phyloP scores from a whole-genome alignment of 2,888 invertebrate genomes.

The Axea sp. region DNA sequence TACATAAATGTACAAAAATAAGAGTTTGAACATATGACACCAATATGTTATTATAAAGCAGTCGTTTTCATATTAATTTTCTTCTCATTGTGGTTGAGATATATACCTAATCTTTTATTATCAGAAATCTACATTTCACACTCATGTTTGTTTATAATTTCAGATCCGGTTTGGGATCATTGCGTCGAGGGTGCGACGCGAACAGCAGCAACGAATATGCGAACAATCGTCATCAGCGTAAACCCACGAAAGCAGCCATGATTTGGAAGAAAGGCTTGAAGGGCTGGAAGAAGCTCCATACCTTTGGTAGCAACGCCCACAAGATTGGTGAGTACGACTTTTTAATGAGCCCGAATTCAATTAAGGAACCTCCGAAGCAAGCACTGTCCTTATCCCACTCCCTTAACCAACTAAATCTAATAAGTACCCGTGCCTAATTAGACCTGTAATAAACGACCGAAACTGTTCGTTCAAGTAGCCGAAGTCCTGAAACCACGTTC shows the following conservation, averaged over 20 bases:
- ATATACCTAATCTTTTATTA: not conserved
- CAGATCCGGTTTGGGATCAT: conserved; percentile 76
- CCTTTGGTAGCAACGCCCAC: conserved; percentile 86
- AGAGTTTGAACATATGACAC: no score
- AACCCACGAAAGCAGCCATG: conserved; percentile 76
- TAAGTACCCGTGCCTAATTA: conserved; percentile 56
- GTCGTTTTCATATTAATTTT: no score
- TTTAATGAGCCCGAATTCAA: conserved; percentile 57
- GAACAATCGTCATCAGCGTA: conserved; percentile 67
- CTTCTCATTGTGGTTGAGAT: no score
- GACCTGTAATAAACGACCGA: conserved; percentile 58
- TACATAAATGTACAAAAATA: no score
- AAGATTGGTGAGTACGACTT: conserved; percentile 84
- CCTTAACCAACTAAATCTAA: conserved; percentile 42
- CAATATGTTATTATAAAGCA: no score
- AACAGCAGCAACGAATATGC: conserved; percentile 68
- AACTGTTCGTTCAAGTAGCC: conserved; percentile 47
- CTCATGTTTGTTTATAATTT: conserved; percentile 13
- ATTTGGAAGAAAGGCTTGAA: conserved; percentile 81
- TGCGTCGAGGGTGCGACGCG: conserved; percentile 72
- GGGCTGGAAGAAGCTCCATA: conserved; percentile 89
- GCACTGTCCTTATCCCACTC: conserved; percentile 27
- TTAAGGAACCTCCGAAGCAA: conserved; percentile 35
- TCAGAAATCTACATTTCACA: no score
- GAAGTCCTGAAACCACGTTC: conserved; percentile 14